Conservation (phyloP, 2,888 invertebrate species). For the Physocephala rufipes region DNA sequence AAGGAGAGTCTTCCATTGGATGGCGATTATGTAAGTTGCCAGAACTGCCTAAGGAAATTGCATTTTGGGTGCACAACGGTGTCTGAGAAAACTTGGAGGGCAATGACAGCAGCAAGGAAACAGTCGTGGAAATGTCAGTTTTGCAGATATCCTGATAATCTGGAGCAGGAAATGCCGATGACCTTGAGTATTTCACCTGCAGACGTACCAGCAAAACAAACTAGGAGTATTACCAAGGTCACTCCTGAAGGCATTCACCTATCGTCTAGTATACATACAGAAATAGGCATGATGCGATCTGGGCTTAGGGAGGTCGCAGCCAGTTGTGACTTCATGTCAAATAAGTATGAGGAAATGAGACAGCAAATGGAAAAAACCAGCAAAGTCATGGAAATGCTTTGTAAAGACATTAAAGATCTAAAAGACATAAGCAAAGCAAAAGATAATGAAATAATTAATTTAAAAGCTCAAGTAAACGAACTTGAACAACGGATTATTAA, state of each 20-base stretch:
- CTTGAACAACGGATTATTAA: slow-evolving; percentile 3
- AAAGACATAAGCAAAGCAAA: background rate
- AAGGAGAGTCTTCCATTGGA: background rate
- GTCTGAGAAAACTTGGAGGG: background rate
- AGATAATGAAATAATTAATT: background rate
- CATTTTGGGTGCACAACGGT: slow-evolving; percentile 2
- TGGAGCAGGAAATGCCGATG: background rate
- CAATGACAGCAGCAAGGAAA: background rate
- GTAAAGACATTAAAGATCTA: background rate
- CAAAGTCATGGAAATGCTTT: background rate
- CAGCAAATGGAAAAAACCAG: background rate
- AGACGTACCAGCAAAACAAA: background rate
- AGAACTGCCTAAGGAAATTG: background rate
- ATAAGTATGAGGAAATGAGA: background rate
- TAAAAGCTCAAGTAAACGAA: background rate
- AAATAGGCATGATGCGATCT: background rate
- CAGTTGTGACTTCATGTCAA: background rate
- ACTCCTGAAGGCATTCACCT: background rate
- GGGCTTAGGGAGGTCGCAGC: background rate
- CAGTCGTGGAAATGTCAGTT: background rate
- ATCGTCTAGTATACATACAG: background rate
- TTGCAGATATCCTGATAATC: background rate
- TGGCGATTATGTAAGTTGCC: background rate
- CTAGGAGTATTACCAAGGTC: background rate
- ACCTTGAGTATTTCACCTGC: background rate